Conservation (phyloP, 92 coral and sea anemone genomes). For the Nematostella vectensis region DNA sequence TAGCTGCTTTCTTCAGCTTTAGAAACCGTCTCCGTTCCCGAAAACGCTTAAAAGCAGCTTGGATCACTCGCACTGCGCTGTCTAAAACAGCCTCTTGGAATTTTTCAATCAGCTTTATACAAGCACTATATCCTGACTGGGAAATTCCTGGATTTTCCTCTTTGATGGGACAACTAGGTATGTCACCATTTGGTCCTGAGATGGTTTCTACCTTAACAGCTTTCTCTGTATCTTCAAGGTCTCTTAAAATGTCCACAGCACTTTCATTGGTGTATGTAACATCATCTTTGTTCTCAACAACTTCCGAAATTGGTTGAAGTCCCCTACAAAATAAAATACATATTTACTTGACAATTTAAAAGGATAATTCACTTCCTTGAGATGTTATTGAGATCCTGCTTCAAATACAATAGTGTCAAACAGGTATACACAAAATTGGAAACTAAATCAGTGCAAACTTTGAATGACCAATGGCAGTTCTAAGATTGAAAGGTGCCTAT, state of each 20-base stretch:
- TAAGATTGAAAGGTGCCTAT: no score
- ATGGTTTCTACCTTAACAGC: no score
- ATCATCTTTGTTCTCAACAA: constrained; percentile 62
- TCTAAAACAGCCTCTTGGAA: constrained; percentile 83
- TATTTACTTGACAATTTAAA: background rate
- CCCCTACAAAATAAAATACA: constrained; percentile 4
- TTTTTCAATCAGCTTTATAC: constrained; percentile 66
- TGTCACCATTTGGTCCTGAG: no score
- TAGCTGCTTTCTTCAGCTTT: constrained; percentile 53
- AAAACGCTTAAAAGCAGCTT: constrained; percentile 77
- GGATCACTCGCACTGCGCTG: constrained; percentile 77
- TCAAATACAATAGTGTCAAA: no score
- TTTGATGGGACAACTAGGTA: background rate
- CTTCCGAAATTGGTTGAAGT: constrained; percentile 75
- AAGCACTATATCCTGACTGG: constrained; percentile 73
- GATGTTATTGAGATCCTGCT: no score
- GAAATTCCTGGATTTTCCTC: background rate
- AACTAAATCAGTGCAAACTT: no score
- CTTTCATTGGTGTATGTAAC: no score
- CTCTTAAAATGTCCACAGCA: no score
- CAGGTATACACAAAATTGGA: no score
- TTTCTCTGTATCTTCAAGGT: no score
- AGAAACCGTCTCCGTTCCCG: constrained; percentile 62
- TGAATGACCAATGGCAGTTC: no score
- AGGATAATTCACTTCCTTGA: no score